These are phyloP conservation scores for Scartelaos histophorus DNA, from an alignment of 2,113 vertebrate species.

Conservation along the genomic window DNA sequence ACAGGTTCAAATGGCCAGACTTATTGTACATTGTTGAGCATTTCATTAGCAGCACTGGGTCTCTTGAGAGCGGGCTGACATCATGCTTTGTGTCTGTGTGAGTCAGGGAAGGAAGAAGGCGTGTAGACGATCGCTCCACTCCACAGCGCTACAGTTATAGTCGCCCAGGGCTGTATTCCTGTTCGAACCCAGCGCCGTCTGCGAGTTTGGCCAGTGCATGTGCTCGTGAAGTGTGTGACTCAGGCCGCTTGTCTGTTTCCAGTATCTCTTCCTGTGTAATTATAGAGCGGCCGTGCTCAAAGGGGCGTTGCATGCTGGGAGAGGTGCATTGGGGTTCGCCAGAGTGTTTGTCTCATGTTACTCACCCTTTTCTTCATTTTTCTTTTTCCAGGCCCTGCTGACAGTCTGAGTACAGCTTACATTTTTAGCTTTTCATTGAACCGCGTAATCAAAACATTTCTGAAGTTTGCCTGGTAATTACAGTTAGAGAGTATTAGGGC, in stretches of 20 bases:
- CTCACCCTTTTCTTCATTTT: constrained; percentile 62
- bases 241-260: constrained; percentile 73
- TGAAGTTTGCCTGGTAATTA: not conserved
- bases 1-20: constrained; percentile 43
- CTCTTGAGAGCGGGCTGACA: constrained; percentile 67
- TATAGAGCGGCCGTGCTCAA: constrained; percentile 73
- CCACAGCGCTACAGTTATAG: constrained; percentile 37
- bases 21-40: constrained; percentile 70
- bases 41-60: constrained; percentile 60
- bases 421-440: not conserved
- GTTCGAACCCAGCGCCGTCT: constrained; percentile 61
- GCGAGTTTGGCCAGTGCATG: constrained; percentile 63
- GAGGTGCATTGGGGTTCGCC: constrained; percentile 63
- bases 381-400: constrained; percentile 20
- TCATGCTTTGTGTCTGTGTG: constrained; percentile 73
- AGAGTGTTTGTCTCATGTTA: constrained; percentile 69
- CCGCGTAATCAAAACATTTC: not conserved
- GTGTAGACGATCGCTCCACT: constrained; percentile 48
- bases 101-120: constrained; percentile 73
- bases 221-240: constrained; percentile 70
- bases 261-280: constrained; percentile 77
- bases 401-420: constrained; percentile 33
- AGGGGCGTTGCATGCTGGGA: constrained; percentile 69
- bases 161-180: constrained; percentile 61
- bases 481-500: not conserved